Percentiles rank a stretch among this genome's conserved stretches.
Evolutionary conservation across 2,888 invertebrate species (phyloP).

Genomic region (Syrphus vitripennis): DNA sequence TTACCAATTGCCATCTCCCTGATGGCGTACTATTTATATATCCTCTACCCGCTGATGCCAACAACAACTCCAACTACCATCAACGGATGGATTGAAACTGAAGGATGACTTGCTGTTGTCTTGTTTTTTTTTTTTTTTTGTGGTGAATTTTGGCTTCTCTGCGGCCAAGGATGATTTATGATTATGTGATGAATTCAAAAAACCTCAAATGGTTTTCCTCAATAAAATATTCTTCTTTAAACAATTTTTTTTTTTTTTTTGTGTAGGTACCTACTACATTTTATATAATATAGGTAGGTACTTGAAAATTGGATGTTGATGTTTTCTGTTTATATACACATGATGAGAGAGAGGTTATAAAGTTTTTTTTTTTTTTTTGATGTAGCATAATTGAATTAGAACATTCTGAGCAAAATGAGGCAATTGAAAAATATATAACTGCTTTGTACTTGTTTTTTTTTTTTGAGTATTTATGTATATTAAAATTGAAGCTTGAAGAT

Average conservation of each 20-base stretch:
- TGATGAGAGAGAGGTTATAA: neutral
- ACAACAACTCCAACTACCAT: neutral
- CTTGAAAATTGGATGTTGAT: neutral
- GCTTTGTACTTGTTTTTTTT: too few species aligned
- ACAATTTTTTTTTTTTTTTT: too few species aligned
- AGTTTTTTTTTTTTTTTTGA: neutral
- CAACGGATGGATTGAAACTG: constrained; percentile 8
- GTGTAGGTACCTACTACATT: neutral
- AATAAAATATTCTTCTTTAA: constrained; percentile 7
- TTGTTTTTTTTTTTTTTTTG: neutral
- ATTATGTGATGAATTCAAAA: constrained; percentile 27
- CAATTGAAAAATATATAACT: neutral
- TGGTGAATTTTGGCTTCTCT: neutral
- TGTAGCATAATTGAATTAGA: neutral
- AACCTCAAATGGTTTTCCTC: constrained; percentile 33
- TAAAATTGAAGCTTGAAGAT: neutral
- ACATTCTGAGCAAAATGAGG: neutral
- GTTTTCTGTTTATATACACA: neutral
- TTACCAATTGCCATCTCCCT: neutral
- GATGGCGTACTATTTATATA: neutral
- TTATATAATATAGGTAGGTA: too few species aligned
- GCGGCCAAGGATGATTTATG: constrained; percentile 38
- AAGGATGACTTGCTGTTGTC: constrained; percentile 11
- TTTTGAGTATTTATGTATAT: too few species aligned
- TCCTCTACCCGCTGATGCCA: neutral